phyloP scores from a whole-genome alignment of 2,797 vertebrate genomes.

The Phalanger gymnotis region DNA sequence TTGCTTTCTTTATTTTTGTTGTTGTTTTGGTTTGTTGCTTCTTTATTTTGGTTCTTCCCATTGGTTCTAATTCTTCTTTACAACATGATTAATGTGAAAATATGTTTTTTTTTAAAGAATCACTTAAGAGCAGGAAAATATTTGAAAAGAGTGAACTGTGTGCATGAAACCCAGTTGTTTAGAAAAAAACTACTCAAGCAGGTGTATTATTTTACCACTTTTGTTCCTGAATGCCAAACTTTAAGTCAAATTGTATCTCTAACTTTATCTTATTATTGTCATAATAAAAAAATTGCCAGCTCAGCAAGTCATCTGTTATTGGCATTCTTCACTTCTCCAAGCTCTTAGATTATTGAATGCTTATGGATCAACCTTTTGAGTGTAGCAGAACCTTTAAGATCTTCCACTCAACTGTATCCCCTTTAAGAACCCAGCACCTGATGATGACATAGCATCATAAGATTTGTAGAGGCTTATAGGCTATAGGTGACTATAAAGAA shows the following conservation, averaged over 20 bases:
- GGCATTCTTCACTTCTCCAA: conserved; percentile 63
- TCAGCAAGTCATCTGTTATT: conserved; percentile 50
- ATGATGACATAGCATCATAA: background rate
- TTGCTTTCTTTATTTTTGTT: no score
- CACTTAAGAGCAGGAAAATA: conserved; percentile 70
- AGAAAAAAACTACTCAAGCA: conserved; percentile 58
- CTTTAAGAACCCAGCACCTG: background rate
- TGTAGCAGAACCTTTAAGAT: background rate
- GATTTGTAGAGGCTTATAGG: background rate
- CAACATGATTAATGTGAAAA: no score
- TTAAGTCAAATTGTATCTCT: conserved; percentile 30
- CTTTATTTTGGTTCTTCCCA: no score
- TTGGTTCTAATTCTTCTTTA: no score
- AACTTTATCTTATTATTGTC: conserved; percentile 35
- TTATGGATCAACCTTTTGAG: conserved; percentile 59
- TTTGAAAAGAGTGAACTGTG: conserved; percentile 71
- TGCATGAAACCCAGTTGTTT: conserved; percentile 46
- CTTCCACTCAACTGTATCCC: background rate
- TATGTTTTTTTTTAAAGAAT: background rate
- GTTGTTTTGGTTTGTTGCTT: no score
- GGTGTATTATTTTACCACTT: conserved; percentile 61
- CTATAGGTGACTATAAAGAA: background rate
- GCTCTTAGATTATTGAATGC: conserved; percentile 49
- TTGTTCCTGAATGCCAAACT: conserved; percentile 47
- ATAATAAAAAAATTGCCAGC: conserved; percentile 54